Evolutionary conservation across 1,140 invertebrate genomes (phyloP).

Genomic region (Alviniconcha marisindica): DNA sequence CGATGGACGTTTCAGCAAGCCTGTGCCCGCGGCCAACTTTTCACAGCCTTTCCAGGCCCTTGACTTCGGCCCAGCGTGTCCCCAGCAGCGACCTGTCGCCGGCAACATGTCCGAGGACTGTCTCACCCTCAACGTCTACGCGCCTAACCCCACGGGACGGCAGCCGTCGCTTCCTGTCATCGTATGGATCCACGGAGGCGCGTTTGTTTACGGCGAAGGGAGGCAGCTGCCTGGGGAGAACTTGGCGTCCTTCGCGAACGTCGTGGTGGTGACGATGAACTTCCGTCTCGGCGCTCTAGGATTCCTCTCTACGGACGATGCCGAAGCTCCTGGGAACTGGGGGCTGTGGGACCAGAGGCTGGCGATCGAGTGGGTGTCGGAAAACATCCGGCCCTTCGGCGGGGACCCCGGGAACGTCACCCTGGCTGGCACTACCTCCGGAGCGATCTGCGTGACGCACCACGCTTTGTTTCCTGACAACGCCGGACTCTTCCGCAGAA

Average conservation of each 20-base stretch:
- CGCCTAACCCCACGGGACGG: neutral
- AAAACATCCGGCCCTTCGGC: constrained; percentile 64
- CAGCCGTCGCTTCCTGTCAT: constrained; percentile 65
- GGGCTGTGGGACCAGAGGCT: constrained; percentile 65
- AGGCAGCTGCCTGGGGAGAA: constrained; percentile 79
- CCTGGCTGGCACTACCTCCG: constrained; percentile 96
- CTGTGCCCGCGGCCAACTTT: neutral
- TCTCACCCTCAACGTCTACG: constrained; percentile 3
- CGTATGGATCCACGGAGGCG: constrained; percentile 76
- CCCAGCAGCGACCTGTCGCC: neutral
- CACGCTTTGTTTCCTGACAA: constrained; percentile 29
- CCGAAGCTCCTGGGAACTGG: constrained; percentile 57
- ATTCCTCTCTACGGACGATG: constrained; percentile 38
- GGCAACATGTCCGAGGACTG: constrained; percentile 28
- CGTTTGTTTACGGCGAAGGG: constrained; percentile 74
- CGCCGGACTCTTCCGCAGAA: constrained; percentile 39
- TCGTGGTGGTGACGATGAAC: constrained; percentile 86
- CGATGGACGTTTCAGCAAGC: neutral
- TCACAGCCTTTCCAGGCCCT: neutral
- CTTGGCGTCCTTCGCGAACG: constrained; percentile 84
- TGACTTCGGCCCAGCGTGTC: neutral
- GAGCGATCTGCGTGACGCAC: constrained; percentile 87
- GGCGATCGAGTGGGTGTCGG: constrained; percentile 63
- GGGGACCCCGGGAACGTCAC: constrained; percentile 95
- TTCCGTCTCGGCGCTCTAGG: constrained; percentile 85